Evolutionary conservation across 2,113 vertebrate species (phyloP).

Genomic region (Rhinopomastus cyanomelas): DNA sequence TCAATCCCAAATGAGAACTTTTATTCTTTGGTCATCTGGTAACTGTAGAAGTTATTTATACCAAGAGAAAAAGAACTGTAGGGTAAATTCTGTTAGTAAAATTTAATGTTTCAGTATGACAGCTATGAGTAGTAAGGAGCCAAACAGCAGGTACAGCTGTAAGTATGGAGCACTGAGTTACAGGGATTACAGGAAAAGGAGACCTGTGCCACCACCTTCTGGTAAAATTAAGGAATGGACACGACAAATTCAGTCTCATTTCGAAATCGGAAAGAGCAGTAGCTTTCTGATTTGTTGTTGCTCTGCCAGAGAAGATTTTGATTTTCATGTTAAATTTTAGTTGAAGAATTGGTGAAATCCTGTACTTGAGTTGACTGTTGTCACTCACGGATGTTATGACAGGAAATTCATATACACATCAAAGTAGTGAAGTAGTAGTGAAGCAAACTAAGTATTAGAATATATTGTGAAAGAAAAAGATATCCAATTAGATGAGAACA

Average conservation of each 20-base stretch:
- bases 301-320: background rate
- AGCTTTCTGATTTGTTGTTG: background rate
- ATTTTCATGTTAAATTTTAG: background rate
- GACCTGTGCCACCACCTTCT: slow-evolving; percentile 55
- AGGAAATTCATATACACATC: background rate
- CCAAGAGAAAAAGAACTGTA: background rate
- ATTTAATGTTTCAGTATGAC: background rate
- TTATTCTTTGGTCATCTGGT: background rate
- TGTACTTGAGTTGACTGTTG: background rate
- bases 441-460: background rate
- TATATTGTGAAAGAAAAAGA: background rate
- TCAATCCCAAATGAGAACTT: background rate
- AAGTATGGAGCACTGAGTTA: fast-evolving
- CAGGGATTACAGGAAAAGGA: background rate
- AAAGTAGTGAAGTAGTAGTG: background rate
- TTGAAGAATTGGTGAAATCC: background rate
- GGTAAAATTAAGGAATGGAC: slow-evolving; percentile 41
- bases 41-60: background rate
- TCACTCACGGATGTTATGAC: background rate
- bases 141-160: background rate
- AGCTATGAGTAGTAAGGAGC: background rate
- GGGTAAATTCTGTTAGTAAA: background rate
- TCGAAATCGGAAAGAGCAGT: background rate
- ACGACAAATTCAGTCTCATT: background rate
- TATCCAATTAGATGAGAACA: background rate